A percentile compares a stretch with the other conserved stretches of the same genome.
phyloP scores from a whole-genome alignment of 2,888 invertebrate genomes.

The Lapara coniferarum region DNA sequence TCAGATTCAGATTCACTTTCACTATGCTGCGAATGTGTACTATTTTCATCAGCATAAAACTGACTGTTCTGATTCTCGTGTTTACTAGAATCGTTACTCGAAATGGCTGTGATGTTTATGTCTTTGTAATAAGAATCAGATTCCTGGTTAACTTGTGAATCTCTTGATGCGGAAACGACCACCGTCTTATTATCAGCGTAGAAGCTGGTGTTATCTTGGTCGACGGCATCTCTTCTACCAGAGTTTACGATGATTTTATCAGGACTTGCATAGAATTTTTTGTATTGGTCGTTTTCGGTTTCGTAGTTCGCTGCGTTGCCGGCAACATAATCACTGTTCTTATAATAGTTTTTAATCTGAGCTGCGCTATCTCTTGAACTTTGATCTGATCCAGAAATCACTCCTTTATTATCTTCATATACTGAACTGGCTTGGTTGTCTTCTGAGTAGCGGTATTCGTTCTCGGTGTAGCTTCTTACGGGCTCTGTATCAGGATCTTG shows the following conservation, averaged over 20 bases:
- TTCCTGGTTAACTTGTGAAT: conserved; percentile 4
- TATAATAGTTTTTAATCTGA: background rate
- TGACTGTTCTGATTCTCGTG: background rate
- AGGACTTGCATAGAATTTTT: background rate
- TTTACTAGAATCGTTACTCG: background rate
- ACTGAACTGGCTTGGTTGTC: background rate
- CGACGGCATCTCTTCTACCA: background rate
- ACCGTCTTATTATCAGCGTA: conserved; percentile 8
- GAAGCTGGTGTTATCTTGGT: background rate
- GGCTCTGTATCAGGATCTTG: background rate
- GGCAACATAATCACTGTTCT: background rate
- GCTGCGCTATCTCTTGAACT: background rate
- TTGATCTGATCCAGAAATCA: background rate
- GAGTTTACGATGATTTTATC: background rate
- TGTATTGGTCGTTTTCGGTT: background rate
- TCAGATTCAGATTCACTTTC: conserved; percentile 2
- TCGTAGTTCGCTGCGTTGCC: conserved; percentile 8
- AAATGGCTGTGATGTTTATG: conserved; percentile 9
- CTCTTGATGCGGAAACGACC: background rate
- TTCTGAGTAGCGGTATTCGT: background rate
- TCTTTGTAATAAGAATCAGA: conserved; percentile 11
- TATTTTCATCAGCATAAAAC: background rate
- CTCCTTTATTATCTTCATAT: background rate
- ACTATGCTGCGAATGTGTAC: background rate
- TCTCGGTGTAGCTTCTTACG: background rate